These are phyloP conservation scores for Numenius phaeopus DNA, from an alignment of 2,797 vertebrate species.

Conservation along the genomic window DNA sequence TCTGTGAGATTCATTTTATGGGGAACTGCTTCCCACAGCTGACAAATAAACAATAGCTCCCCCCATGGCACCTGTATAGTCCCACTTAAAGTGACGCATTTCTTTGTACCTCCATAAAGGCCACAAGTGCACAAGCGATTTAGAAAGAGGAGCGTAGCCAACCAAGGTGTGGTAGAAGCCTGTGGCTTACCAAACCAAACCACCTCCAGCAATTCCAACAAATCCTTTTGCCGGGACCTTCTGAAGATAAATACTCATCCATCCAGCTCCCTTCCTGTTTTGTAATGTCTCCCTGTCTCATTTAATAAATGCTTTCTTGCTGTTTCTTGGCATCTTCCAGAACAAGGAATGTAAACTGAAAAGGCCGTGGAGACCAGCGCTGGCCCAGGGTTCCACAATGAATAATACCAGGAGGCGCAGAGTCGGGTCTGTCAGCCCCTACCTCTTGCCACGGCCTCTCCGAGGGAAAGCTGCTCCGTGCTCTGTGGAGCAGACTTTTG, in stretches of 20 bases:
- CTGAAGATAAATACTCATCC: constrained; percentile 81
- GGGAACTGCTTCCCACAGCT: neutral
- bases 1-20: neutral
- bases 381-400: constrained; percentile 67
- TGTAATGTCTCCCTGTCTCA: constrained; percentile 81
- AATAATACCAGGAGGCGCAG: constrained; percentile 76
- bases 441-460: neutral
- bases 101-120: neutral
- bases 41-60: neutral
- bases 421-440: constrained; percentile 57
- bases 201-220: neutral
- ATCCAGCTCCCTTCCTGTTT: constrained; percentile 78
- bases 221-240: constrained; percentile 54
- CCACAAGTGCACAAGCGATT: neutral
- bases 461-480: neutral
- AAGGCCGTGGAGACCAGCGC: constrained; percentile 69
- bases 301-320: constrained; percentile 81
- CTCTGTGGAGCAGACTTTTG: neutral
- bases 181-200: constrained; percentile 35
- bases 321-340: constrained; percentile 80
- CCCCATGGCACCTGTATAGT: neutral
- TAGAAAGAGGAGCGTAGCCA: neutral
- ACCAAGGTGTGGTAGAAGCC: neutral
- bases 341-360: constrained; percentile 85
- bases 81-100: neutral